Base-by-base conservation (phyloP, 2,888 invertebrate species). In the Himalopsyche tibetana region DNA sequence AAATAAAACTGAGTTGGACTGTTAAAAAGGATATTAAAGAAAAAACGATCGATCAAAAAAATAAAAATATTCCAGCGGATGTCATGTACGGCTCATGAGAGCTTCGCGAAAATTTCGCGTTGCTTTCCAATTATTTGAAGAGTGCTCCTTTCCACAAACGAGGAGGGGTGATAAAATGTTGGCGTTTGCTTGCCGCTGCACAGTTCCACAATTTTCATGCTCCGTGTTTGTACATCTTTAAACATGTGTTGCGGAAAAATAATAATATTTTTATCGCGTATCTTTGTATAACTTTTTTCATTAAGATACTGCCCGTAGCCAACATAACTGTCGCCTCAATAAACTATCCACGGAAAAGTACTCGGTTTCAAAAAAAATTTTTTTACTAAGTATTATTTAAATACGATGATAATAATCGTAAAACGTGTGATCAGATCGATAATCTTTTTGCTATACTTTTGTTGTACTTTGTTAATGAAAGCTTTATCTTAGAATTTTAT, bases 81-180 rank as follows among this genome's bases (percentile, higher is more conserved):
- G 84, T 86, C 82, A 28, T 63, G 82, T 79, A 84, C 82, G 80
- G 55, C 63, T 38, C 79, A 81, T 81, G 84, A 84, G 86, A 84
- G 86, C 79, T 74, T 87, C 74, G 38, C 55, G 74, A 79, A 84
- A 45, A 82, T 81, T 84, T 86, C 85, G 84, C 86, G 87, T 85
- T 86, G 88, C 88, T 88, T 88, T 88, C 88, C 88, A 88, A 88
- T 88, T 88, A 88, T 87, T 86, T 88, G 83, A 87, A 88, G 88
- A 80, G 86, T 85, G 83, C 86, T 87, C 84, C 85, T 85, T 84
- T 83, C 81, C 79, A 63, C 69, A 79, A 83, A 87, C 85, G 56
- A 82, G 82, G 82, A 84, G 79, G 87, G 85, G 85, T 55, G 69
- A 36, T 79, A 36, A 82, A 82, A 82, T 55, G 40, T 55, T 55